Base-by-base conservation (phyloP, 2,888 invertebrate genomes). In the Leptopilina syphax region DNA sequence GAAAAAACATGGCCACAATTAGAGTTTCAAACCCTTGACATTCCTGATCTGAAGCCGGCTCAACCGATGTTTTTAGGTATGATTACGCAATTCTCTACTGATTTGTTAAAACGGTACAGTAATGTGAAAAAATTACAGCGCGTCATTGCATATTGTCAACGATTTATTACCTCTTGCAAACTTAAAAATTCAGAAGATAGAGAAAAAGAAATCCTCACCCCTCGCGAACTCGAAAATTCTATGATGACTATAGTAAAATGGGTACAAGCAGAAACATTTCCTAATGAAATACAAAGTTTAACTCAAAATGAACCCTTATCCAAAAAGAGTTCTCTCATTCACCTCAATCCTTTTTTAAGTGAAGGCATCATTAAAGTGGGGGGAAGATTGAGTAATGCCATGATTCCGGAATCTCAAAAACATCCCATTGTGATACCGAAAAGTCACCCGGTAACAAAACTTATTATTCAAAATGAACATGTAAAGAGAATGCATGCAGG, bases 391-490 rank as follows among this genome's bases (percentile, higher is more conserved):
- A 44, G 60, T 65, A 78, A 83, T 12, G 65, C 79, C 1, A 1
- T 12, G 1, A 50, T 79, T 13, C n/a, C 63, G 3, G 78, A 65
- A 63, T 47, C 54, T 1, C 18, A 73, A 65, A 80, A 79, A 77
- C 77, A 81, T 79, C 82, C 77, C 0, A 81, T 83, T n/a, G 70
- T 84, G 47, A 10, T 82, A 24, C 81, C 82, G 4, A 44, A 60
- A 50, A 27, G 10, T 27, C 27, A 81, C 65, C 77, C 76, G 44
- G n/a, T 83, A 3, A 81, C 82, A 0, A 27, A 70, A 8, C 54
- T 82, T 68, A 77, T 84, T 3, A 80, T 83, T 63, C 47, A 63
- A 10, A 13, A 83, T n/a, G n/a, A 41, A 7, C 84, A 84, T 47
- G 47, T 67, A 10, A 82, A 47, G 13, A 9, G 50, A 9, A 60